Base-by-base conservation (phyloP, 2,888 invertebrate genomes). In the Eubasilissa splendida region DNA sequence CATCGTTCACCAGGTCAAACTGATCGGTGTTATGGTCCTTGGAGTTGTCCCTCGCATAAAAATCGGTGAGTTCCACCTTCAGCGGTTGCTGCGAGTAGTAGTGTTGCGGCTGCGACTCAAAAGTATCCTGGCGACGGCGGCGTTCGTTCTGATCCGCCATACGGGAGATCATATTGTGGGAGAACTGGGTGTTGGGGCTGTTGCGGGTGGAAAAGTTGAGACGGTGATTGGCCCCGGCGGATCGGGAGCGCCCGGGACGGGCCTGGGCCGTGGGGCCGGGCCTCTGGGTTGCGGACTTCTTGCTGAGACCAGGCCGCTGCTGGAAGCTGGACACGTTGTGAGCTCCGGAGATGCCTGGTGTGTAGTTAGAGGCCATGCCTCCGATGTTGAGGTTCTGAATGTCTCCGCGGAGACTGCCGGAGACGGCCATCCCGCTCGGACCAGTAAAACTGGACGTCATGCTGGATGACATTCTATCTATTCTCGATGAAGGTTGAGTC, bases 21-120 rank as follows among this genome's bases (percentile, higher is more conserved):
- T 90, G 91, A 84, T 92, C 92, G 2, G 95, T 94, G 84, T 92
- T 92, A 85, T 94, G 94, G 77, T 92, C 92, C 84, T 91, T 91
- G 0, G 93, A 92, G 86, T 95, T 95, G 82, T 93, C 92, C 77
- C 90, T 87, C 2, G 93, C 90, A 85, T 93, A 93, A 85, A 94
- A 92, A 86, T 94, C 93, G 10, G 93, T 91, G 11, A 91, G 86
- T 84, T 92, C 91, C 1, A 94, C 93, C 85, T 91, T 90, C 83
- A 93, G 86, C 4, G 93, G 93, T 73, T 90, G 90, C 84, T 90
- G 90, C n/a, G 90, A 90, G 84, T 90, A 91, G 84, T 89, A 90
- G 84, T 89, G 90, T 84, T 90, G 90, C n/a, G 91, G 90, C 80
- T 90, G 87, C 86, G 88, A 87, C 82, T 91, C 91, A 87, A 91